These are phyloP conservation scores for Enteromius fasciolatus DNA, from an alignment of 2,797 vertebrate species.

Conservation along the genomic window DNA sequence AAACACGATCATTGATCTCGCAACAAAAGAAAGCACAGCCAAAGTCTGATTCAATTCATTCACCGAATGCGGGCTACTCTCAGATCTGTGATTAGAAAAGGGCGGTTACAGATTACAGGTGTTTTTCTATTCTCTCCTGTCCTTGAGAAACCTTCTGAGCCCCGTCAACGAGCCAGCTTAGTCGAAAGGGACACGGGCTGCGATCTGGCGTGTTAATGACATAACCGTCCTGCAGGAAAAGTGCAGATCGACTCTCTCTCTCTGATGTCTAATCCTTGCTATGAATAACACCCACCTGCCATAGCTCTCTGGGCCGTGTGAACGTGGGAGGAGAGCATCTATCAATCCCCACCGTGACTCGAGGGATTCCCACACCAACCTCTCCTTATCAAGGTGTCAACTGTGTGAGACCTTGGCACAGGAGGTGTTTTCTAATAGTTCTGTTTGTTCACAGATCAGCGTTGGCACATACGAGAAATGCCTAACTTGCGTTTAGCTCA, in stretches of 20 bases:
- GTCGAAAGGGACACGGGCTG: conserved; percentile 46
- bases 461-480: conserved; percentile 22
- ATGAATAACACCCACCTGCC: conserved; percentile 70
- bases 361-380: conserved; percentile 49
- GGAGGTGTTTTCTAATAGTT: conserved; percentile 25
- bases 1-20: not conserved
- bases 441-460: conserved; percentile 28
- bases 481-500: conserved; percentile 16
- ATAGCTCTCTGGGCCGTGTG: conserved; percentile 51
- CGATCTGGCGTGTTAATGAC: conserved; percentile 67
- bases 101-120: conserved; percentile 31
- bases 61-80: not conserved
- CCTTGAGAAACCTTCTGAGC: conserved; percentile 26
- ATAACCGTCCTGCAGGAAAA: conserved; percentile 65
- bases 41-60: not conserved
- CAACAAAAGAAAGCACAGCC: not conserved
- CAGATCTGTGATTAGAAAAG: conserved; percentile 17
- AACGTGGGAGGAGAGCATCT: conserved; percentile 54
- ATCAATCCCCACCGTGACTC: conserved; percentile 33
- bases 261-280: conserved; percentile 80
- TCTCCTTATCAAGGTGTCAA: not conserved
- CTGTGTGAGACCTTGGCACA: conserved; percentile 31
- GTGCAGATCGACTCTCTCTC: conserved; percentile 61
- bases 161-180: conserved; percentile 62
- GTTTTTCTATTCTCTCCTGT: conserved; percentile 24